A percentile compares a stretch with the other conserved stretches of the same genome.
Evolutionary conservation across 37 sponge, comb jelly and placozoan genomes (phyloP).

Genomic region (Lycopodina hypogea): DNA sequence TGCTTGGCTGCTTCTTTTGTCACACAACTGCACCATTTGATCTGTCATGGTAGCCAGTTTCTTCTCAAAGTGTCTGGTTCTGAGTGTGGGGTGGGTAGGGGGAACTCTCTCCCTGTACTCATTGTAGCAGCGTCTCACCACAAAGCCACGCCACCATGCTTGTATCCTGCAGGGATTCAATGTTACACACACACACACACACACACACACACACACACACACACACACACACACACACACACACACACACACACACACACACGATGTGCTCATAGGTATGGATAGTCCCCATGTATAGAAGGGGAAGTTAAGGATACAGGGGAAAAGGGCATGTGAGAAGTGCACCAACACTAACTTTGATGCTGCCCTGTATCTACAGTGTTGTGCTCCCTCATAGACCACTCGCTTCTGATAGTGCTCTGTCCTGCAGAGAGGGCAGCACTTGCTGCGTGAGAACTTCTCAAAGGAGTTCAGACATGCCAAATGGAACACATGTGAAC

Average conservation of each 20-base stretch:
- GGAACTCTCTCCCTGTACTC: conserved; percentile 42
- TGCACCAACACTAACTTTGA: neutral
- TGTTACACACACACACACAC: too few species aligned
- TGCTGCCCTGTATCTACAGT: conserved; percentile 55
- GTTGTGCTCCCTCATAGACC: conserved; percentile 74
- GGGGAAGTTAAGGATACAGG: too few species aligned
- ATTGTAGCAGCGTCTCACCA: conserved; percentile 71
- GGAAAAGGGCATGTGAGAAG: too few species aligned
- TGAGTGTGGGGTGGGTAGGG: conserved; percentile 76
- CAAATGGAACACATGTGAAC: conserved; percentile 90
- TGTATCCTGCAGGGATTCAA: conserved; percentile 58
- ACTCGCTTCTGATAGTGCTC: conserved; percentile 81
- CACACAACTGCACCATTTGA: conserved; percentile 28
- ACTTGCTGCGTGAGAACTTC: conserved; percentile 66
- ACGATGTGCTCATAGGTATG: too few species aligned
- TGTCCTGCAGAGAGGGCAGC: conserved; percentile 84
- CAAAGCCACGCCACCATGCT: conserved; percentile 80
- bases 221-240: too few species aligned
- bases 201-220: too few species aligned
- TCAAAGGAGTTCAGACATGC: conserved; percentile 85
- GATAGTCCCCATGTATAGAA: too few species aligned
- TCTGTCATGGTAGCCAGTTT: conserved; percentile 44
- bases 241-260: too few species aligned
- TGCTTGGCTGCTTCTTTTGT: neutral
- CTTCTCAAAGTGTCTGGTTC: conserved; percentile 70